Evolutionary conservation across 2,113 vertebrate genomes (phyloP).

Genomic region (Oncorhynchus clarkii): DNA sequence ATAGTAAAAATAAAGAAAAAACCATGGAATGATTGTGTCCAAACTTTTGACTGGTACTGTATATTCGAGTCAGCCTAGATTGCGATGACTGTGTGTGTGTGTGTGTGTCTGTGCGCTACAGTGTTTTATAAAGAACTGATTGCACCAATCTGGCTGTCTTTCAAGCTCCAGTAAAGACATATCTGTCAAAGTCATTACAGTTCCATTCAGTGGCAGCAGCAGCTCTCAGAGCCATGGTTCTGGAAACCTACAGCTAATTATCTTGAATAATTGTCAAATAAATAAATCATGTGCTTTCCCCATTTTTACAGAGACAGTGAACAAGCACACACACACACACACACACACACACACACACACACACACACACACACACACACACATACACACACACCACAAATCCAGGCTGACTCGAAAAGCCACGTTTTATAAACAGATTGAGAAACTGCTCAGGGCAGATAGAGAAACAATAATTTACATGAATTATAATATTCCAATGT

Average conservation of each 20-base stretch:
- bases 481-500: slow-evolving; percentile 22
- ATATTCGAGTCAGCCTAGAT: slow-evolving; percentile 1
- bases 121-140: slow-evolving; percentile 19
- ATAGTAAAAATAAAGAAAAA: too few species aligned
- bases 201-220: slow-evolving; percentile 37
- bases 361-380: too few species aligned
- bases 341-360: background rate
- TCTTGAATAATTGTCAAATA: slow-evolving; percentile 51
- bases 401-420: slow-evolving; percentile 5
- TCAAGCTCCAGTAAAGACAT: slow-evolving; percentile 29
- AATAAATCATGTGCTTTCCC: slow-evolving; percentile 38
- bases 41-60: slow-evolving; percentile 1
- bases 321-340: too few species aligned
- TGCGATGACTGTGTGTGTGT: background rate
- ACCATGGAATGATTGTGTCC: slow-evolving; percentile 14
- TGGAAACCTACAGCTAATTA: slow-evolving; percentile 49
- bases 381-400: too few species aligned
- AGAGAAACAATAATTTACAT: slow-evolving; percentile 30
- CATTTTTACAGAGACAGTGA: slow-evolving; percentile 2
- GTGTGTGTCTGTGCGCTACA: background rate
- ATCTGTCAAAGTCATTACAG: slow-evolving; percentile 50
- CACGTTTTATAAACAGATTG: slow-evolving; percentile 23
- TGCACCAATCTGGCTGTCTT: slow-evolving; percentile 36
- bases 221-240: slow-evolving; percentile 27
- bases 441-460: slow-evolving; percentile 31